Conservation (phyloP, 2,888 invertebrate species). For the Dorcus hopei region DNA sequence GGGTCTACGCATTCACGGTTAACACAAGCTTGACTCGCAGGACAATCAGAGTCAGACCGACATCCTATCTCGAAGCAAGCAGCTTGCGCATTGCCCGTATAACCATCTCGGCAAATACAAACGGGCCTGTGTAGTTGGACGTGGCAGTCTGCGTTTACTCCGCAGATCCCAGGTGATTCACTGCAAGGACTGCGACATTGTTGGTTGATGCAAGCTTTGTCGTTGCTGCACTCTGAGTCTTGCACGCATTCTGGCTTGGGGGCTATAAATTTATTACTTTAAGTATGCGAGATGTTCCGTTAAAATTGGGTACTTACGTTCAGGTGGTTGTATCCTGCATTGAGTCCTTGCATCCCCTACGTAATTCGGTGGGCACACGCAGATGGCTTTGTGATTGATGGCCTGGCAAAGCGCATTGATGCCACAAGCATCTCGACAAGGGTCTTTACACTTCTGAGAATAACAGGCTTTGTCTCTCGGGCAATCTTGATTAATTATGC, state of each 20-base stretch:
- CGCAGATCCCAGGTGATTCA: conserved; percentile 64
- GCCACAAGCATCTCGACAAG: conserved; percentile 79
- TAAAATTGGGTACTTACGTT: conserved; percentile 1
- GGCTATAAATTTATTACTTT: conserved; percentile 35
- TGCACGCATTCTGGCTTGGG: conserved; percentile 73
- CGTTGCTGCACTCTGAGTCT: conserved; percentile 77
- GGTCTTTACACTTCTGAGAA: conserved; percentile 79
- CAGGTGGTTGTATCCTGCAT: conserved; percentile 54
- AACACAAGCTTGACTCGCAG: conserved; percentile 76
- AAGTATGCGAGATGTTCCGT: not conserved
- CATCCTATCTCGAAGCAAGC: conserved; percentile 81
- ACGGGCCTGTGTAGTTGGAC: conserved; percentile 76
- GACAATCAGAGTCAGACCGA: conserved; percentile 79
- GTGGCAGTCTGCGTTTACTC: conserved; percentile 73
- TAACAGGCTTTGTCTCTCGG: conserved; percentile 77
- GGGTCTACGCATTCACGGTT: conserved; percentile 78
- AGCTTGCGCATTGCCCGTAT: conserved; percentile 78
- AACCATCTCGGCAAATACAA: conserved; percentile 79
- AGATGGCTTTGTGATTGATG: conserved; percentile 77
- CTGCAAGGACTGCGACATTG: conserved; percentile 74
- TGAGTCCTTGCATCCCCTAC: conserved; percentile 75
- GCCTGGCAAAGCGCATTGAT: conserved; percentile 76
- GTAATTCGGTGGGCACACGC: conserved; percentile 77
- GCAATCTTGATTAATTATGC: conserved; percentile 86
- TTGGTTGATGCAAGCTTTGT: conserved; percentile 76